These are phyloP conservation scores for Melanotaenia boesemani DNA, from an alignment of 2,797 vertebrate species.

Conservation along the genomic window DNA sequence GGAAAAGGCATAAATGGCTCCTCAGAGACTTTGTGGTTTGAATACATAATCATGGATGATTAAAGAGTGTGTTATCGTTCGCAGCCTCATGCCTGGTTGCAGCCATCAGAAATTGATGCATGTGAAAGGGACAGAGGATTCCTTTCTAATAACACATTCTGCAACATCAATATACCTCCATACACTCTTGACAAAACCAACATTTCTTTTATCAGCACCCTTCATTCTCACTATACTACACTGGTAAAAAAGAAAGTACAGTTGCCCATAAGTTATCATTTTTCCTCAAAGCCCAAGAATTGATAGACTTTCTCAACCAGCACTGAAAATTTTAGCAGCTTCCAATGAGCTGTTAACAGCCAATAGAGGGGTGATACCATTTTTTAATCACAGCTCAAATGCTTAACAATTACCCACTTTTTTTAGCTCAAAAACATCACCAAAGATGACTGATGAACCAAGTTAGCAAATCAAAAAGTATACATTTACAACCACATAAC, in stretches of 20 bases:
- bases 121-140: constrained; percentile 1
- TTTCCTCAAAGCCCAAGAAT: not conserved
- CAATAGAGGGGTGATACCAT: not conserved
- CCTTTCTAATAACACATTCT: not conserved
- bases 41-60: constrained; percentile 17
- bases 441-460: not conserved
- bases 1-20: constrained; percentile 6
- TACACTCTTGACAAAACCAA: not conserved
- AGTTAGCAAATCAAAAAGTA: not conserved
- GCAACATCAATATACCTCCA: not conserved
- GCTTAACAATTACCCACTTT: not conserved
- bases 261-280: not conserved
- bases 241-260: not conserved
- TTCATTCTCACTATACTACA: not conserved
- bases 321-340: not conserved
- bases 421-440: not conserved
- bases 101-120: constrained; percentile 4
- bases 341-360: not conserved
- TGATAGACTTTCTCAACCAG: not conserved
- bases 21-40: constrained; percentile 27
- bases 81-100: not conserved
- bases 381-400: not conserved
- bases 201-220: not conserved
- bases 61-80: constrained; percentile 9
- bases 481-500: too few species aligned